Evolutionary conservation across 2,113 vertebrate genomes (phyloP), one percentile per base, ranked within the genome.

Genomic region (Maccullochella peelii): DNA sequence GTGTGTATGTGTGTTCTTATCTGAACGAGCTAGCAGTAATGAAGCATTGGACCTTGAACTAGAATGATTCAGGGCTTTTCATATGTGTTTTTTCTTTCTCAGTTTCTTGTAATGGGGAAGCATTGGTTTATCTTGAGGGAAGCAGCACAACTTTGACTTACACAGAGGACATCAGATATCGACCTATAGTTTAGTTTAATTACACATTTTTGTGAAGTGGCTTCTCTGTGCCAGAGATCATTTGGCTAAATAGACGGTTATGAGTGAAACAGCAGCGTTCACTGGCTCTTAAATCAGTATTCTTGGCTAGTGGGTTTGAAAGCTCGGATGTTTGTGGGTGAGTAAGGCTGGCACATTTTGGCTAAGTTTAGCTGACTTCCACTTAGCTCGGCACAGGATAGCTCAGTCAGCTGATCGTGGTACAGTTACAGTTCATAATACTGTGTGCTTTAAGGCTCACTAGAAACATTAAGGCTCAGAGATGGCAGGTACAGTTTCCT

Each of bases 11-110:
- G 82, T 69, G 52, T 71, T 49, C 44, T 61, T 77, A 67, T 86
- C 58, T 79, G 65, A 75, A 14, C 5, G 50, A 67, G 70, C 61
- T 61, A 54, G 68, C 79, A 36, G 30, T 86, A 92, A 85, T 89
- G 81, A 89, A 74, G 81, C 77, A 58, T 16, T 78, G 69, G 84
- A 89, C 86, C 79, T 88, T 90, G 82, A 63, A 78, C 77, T 49
- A 65, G 30, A 63, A 58, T 71, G 73, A 83, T 50, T 80, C 55
- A 76, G 58, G 74, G 65, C 74, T 79, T 89, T 80, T 79, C 57
- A 74, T 83, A 27, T 27, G 7, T n/a, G 63, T 75, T 23, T 10
- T 75, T 55, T 15, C 33, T 33, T 6, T 30, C 49, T 72, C 33
- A 2, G 61, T 74, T 85, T 79, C 69, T 73, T 55, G 58, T 84